phyloP scores from a whole-genome alignment of 1,140 invertebrate species.

The Babylonia areolata region DNA sequence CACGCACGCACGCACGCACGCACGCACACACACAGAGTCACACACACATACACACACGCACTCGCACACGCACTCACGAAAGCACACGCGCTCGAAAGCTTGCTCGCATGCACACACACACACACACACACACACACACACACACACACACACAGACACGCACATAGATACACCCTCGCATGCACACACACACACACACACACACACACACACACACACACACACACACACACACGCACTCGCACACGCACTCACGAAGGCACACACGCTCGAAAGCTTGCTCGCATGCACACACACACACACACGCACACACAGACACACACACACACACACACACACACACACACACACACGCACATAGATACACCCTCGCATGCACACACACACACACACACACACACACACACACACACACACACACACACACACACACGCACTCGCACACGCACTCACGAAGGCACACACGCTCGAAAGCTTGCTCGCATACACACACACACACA shows the following conservation, averaged over 20 bases:
- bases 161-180: neutral
- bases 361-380: neutral
- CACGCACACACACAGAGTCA: neutral
- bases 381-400: constrained; percentile 9
- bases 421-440: no score
- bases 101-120: no score
- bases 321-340: constrained; percentile 15
- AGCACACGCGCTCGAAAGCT: neutral
- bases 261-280: neutral
- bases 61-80: neutral
- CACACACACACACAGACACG: no score
- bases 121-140: neutral
- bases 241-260: neutral
- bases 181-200: neutral
- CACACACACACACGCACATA: constrained; percentile 12
- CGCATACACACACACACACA: no score
- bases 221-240: neutral
- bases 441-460: no score
- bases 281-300: neutral
- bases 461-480: no score
- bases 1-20: neutral
- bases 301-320: neutral
- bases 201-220: neutral
- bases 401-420: no score
- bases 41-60: neutral